Evolutionary conservation across 2,113 vertebrate species (phyloP).

Genomic region (Phrynosoma platyrhinos): DNA sequence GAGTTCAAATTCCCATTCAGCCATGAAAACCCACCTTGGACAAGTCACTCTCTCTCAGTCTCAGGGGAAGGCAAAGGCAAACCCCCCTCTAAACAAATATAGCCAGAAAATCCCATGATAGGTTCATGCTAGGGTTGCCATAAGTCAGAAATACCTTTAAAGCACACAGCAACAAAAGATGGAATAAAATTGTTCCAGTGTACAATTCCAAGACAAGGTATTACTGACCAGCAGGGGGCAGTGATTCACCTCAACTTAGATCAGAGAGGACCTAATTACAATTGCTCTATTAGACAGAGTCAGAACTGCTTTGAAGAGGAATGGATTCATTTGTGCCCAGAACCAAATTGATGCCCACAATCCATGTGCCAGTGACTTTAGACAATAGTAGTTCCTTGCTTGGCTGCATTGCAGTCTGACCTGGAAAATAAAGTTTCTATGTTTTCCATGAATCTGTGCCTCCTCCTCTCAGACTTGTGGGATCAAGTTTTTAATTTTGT

Average conservation of each 20-base stretch:
- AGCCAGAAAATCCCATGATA: too few relatives aligned
- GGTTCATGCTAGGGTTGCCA: too few relatives aligned
- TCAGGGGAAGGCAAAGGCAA: too few relatives aligned
- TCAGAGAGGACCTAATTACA: not conserved
- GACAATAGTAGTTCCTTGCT: not conserved
- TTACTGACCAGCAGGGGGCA: conserved; percentile 13
- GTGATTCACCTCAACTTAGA: not conserved
- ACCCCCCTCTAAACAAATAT: too few relatives aligned
- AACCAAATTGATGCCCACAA: not conserved
- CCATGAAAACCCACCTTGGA: too few relatives aligned
- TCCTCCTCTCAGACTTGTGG: not conserved
- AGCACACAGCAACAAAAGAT: too few relatives aligned
- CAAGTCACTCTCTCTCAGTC: too few relatives aligned
- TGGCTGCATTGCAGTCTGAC: not conserved
- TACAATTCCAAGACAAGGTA: not conserved
- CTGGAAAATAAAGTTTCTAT: not conserved
- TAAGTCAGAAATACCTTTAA: too few relatives aligned
- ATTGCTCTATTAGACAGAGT: conserved; percentile 4
- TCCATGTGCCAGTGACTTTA: not conserved
- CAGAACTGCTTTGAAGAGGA: not conserved
- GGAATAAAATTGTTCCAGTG: not conserved
- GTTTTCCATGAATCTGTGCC: not conserved
- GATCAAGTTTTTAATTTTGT: not conserved
- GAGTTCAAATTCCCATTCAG: too few relatives aligned
- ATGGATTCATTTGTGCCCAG: not conserved